Percentiles rank a stretch among this genome's conserved stretches.
Conservation (phyloP, 2,888 invertebrate genomes). For the Tachina lurida region DNA sequence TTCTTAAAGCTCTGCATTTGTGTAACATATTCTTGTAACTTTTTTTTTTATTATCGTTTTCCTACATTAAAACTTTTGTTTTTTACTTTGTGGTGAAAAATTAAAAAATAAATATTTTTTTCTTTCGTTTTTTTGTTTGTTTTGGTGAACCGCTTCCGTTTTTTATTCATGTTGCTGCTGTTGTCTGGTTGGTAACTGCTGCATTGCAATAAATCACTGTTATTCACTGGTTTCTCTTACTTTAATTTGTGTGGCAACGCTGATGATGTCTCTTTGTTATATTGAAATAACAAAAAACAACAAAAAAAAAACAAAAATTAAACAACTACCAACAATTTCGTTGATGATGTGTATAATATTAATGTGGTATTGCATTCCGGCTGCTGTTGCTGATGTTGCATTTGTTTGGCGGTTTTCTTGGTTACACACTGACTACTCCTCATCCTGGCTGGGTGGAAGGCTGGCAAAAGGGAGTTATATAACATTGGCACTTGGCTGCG, state of each 20-base stretch:
- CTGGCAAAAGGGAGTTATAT: conserved; percentile 87
- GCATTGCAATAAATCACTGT: conserved; percentile 77
- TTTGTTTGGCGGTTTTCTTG: conserved; percentile 60
- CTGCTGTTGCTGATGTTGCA: conserved; percentile 42
- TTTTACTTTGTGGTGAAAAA: conserved; percentile 50
- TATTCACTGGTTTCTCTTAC: conserved; percentile 63
- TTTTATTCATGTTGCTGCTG: conserved; percentile 51
- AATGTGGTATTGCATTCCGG: conserved; percentile 57
- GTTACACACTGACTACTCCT: conserved; percentile 42
- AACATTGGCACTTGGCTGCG: conserved; percentile 87
- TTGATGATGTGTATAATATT: conserved; percentile 69
- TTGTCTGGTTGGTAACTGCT: conserved; percentile 68
- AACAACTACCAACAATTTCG: conserved; percentile 65
- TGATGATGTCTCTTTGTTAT: conserved; percentile 61
- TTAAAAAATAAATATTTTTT: conserved; percentile 17
- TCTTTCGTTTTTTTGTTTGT: conserved; percentile 20
- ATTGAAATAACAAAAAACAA: conserved; percentile 29
- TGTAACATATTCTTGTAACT: not conserved
- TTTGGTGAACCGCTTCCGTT: conserved; percentile 15
- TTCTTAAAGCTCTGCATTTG: conserved; percentile 17
- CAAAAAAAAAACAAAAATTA: conserved; percentile 7
- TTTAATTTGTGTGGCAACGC: conserved; percentile 66
- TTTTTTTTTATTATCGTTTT: not conserved
- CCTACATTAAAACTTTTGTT: conserved; percentile 55
- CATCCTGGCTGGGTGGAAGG: conserved; percentile 80